These are phyloP conservation scores for Condylura cristata DNA, from an alignment of 2,113 vertebrate species.

Conservation along the genomic window DNA sequence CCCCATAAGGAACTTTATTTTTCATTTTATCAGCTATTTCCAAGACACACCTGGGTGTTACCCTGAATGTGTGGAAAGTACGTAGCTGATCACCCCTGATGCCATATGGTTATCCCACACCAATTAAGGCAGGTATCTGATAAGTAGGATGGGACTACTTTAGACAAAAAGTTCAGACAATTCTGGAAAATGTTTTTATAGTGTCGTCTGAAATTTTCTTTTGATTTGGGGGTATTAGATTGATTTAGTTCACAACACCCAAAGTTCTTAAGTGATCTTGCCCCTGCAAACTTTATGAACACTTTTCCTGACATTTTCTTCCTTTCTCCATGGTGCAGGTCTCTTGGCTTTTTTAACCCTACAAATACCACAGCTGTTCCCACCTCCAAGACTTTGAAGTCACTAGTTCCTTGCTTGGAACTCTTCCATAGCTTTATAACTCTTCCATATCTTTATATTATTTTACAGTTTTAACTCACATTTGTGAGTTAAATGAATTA, in stretches of 20 bases:
- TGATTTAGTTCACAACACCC: not conserved
- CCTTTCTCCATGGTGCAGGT: not conserved
- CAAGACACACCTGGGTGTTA: not conserved
- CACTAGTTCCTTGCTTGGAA: not conserved
- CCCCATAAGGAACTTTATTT: not conserved
- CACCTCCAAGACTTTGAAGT: not conserved
- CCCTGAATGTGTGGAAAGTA: not conserved
- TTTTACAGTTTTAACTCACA: too few relatives aligned
- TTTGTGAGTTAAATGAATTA: too few relatives aligned
- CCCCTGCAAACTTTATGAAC: not conserved
- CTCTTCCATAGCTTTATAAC: not conserved
- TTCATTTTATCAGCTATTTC: not conserved
- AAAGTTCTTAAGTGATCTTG: not conserved
- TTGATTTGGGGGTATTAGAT: not conserved
- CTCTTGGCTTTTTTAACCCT: not conserved
- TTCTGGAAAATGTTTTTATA: not conserved
- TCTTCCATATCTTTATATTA: not conserved
- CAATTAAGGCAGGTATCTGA: not conserved
- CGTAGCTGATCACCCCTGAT: not conserved
- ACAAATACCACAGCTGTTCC: not conserved
- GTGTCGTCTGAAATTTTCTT: constrained; percentile 20
- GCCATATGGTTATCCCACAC: not conserved
- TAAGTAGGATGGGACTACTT: not conserved
- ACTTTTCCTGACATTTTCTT: not conserved
- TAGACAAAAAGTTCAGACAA: not conserved